Evolutionary conservation across 1,140 invertebrate species (phyloP), one percentile per base, ranked within the genome.

Genomic region (Euborellia annulipes): DNA sequence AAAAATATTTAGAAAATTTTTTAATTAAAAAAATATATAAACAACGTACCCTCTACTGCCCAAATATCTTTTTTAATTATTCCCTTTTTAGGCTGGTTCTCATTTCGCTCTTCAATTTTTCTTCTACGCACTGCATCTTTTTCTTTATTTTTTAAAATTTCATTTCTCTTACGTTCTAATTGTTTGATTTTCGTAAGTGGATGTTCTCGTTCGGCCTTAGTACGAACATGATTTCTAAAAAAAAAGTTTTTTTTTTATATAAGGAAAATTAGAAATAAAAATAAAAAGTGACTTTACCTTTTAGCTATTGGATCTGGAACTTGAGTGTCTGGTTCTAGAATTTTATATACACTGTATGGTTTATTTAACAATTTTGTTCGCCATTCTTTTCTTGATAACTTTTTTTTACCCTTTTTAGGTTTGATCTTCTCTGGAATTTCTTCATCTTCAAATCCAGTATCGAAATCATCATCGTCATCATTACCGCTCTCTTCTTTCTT

Each of bases 301-400:
- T 75, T 76, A 2, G 56, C 48, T 17, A 78, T 66, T 19, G 76
- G 75, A 63, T 77, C 75, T 9, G 65, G 66, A 3, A 78, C 69
- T 16, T 64, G 60, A 17, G 72, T 68, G 13, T 65, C 55, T 17
- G 70, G 60, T 51, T 71, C 66, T 16, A 77, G 55, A 27, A 64
- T 51, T 20, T 61, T 53, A 53, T 70, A 74, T 59, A 73, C 75
- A 59, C 59, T 69, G 20, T 69, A 59, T 32, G 68, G 66, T 41
- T 60, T 58, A 8, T 56, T 56, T 47, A 44, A 55, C 13, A 61
- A 57, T 45, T 51, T 58, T 45, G 0, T 2, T 13, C 22, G 23
- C 17, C 2, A 13, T 19, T 21, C 19, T 6, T 36, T 21, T 36
- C 23, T 27, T 27, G 23, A 27, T 27, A 27, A 60, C 55, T 55